A percentile compares a stretch with the other conserved stretches of the same genome.
Conservation (phyloP, 2,113 vertebrate species). For the Tachysurus fulvidraco region DNA sequence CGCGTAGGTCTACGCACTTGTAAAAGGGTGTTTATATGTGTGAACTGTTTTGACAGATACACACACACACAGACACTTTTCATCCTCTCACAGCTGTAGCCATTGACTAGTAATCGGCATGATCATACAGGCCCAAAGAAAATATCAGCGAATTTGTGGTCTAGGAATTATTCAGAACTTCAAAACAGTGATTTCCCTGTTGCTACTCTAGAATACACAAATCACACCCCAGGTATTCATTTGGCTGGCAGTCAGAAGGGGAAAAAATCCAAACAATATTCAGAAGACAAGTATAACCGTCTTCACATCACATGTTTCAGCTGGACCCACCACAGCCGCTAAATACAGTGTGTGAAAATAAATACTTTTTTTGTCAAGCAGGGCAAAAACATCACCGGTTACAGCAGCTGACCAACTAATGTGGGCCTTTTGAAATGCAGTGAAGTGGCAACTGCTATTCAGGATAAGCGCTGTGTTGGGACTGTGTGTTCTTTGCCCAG, state of each 20-base stretch:
- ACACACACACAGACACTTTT: slow-evolving; percentile 8
- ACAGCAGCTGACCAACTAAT: slow-evolving; percentile 41
- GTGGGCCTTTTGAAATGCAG: slow-evolving; percentile 46
- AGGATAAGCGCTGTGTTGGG: background rate
- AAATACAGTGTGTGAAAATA: slow-evolving; percentile 22
- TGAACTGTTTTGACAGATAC: background rate
- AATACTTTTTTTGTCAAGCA: slow-evolving; percentile 19
- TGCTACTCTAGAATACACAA: slow-evolving; percentile 31
- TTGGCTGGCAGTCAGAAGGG: background rate
- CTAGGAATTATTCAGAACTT: slow-evolving; percentile 25
- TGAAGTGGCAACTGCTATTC: slow-evolving; percentile 45
- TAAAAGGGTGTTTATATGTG: background rate
- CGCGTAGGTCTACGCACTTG: background rate
- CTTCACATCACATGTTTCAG: background rate
- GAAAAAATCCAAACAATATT: background rate
- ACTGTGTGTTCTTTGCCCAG: slow-evolving; percentile 2
- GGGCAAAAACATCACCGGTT: slow-evolving; percentile 26
- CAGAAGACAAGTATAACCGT: slow-evolving; percentile 15
- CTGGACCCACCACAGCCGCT: background rate
- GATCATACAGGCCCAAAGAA: slow-evolving; percentile 35
- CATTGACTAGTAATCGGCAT: slow-evolving; percentile 19
- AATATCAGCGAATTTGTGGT: slow-evolving; percentile 13
- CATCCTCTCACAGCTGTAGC: slow-evolving; percentile 1
- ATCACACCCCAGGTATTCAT: background rate
- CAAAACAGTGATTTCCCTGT: slow-evolving; percentile 36